phyloP scores from a whole-genome alignment of 2,888 invertebrate genomes.

The Protula sp. region DNA sequence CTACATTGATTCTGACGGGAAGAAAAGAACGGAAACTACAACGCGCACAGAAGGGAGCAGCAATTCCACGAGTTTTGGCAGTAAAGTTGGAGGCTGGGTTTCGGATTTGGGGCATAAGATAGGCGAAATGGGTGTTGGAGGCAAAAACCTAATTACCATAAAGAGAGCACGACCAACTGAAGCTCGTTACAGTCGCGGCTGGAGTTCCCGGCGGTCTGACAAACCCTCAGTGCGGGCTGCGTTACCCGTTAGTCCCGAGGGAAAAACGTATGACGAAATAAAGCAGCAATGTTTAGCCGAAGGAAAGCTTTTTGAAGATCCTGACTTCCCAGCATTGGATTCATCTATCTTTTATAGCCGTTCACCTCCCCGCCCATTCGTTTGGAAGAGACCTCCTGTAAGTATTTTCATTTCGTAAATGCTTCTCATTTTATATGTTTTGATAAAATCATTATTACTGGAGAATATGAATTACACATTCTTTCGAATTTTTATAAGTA shows the following conservation, averaged over 20 bases:
- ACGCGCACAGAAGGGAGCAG: background rate
- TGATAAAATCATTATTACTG: too few relatives aligned
- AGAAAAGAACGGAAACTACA: background rate
- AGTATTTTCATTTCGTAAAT: conserved; percentile 21
- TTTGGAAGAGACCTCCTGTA: conserved; percentile 82
- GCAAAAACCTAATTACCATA: too few relatives aligned
- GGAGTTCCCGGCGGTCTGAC: background rate
- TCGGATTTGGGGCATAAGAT: background rate
- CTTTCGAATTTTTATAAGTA: too few relatives aligned
- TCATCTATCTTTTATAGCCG: conserved; percentile 79
- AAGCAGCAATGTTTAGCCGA: conserved; percentile 66
- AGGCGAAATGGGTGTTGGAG: background rate
- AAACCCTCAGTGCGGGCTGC: too few relatives aligned
- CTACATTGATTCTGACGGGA: background rate
- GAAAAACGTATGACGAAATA: conserved; percentile 93
- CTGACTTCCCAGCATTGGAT: conserved; percentile 78
- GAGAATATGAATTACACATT: too few relatives aligned
- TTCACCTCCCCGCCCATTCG: conserved; percentile 74
- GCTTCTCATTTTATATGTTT: too few relatives aligned
- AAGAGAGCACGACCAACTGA: background rate
- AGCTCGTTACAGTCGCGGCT: background rate
- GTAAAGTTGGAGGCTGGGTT: too few relatives aligned
- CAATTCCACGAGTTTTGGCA: background rate
- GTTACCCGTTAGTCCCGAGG: too few relatives aligned
- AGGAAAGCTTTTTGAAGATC: conserved; percentile 82